Evolutionary conservation across 64 coral and sea anemone genomes (phyloP).

Genomic region (Dendrophyllia cribrosa): DNA sequence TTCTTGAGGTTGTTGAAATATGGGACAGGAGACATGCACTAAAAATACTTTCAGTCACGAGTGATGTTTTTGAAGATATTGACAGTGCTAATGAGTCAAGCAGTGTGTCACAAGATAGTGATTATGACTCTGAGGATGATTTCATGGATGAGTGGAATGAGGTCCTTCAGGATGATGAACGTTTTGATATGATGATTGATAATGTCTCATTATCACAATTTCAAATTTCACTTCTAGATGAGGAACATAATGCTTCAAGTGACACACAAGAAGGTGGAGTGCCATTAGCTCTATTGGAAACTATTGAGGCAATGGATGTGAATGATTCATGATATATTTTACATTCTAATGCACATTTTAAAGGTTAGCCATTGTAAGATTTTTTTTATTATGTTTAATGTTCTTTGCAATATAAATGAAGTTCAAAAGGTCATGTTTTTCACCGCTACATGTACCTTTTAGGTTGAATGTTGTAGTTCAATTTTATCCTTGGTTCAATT

Average conservation of each 20-base stretch:
- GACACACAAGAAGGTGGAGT: not conserved
- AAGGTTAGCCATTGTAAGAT: too few species aligned
- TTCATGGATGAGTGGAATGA: slow-evolving; percentile 14
- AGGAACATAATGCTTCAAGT: slow-evolving; percentile 19
- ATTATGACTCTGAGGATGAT: slow-evolving; percentile 3
- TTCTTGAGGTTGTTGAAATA: slow-evolving; percentile 53
- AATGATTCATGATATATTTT: too few species aligned
- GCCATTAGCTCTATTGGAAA: not conserved
- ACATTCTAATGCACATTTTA: too few species aligned
- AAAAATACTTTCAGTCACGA: slow-evolving; percentile 11
- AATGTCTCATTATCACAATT: not conserved
- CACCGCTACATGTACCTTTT: too few species aligned
- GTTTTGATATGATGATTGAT: slow-evolving; percentile 1
- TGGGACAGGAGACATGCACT: slow-evolving; percentile 30
- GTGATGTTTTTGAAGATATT: slow-evolving; percentile 14
- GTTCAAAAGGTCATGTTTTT: too few species aligned
- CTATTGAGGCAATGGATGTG: not conserved
- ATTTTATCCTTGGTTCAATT: too few species aligned
- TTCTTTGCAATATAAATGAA: too few species aligned
- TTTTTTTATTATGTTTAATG: too few species aligned
- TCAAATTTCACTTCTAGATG: not conserved
- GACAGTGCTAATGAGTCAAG: not conserved
- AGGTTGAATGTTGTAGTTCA: too few species aligned
- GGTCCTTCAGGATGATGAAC: not conserved
- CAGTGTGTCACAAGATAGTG: not conserved